A percentile compares a stretch with the other conserved stretches of the same genome.
phyloP scores from a whole-genome alignment of 2,797 vertebrate species.

The Meriones psammophilus region DNA sequence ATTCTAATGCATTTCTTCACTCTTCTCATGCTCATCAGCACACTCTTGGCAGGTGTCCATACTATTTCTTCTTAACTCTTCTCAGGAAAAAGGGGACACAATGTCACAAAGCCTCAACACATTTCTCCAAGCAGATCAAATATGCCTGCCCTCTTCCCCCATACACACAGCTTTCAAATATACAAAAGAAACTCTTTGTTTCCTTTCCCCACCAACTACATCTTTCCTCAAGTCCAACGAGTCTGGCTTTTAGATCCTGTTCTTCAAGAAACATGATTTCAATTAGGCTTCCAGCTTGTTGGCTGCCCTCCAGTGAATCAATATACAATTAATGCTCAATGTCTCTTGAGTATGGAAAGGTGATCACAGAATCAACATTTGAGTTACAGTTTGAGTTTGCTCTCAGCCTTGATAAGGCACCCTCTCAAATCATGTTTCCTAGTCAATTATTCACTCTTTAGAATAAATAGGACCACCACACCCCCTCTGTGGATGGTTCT shows the following conservation, averaged over 20 bases:
- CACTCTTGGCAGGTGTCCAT: not conserved
- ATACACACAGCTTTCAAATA: not conserved
- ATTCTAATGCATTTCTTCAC: not conserved
- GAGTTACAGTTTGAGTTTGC: not conserved
- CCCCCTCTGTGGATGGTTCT: not conserved
- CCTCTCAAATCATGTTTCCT: not conserved
- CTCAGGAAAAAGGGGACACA: not conserved
- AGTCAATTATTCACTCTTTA: not conserved
- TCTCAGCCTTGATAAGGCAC: not conserved
- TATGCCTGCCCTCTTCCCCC: not conserved
- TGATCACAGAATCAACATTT: constrained; percentile 28
- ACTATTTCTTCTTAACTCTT: not conserved
- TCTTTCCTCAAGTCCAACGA: not conserved
- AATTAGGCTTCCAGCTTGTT: constrained; percentile 32
- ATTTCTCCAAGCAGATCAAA: not conserved
- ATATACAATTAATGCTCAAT: constrained; percentile 9
- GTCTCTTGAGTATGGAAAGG: not conserved
- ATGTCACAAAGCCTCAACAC: not conserved
- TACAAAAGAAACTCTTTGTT: too few relatives aligned
- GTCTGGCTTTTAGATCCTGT: constrained; percentile 12
- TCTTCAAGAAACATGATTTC: constrained; percentile 57
- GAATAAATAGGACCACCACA: not conserved
- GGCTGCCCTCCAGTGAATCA: constrained; percentile 48
- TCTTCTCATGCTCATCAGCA: not conserved
- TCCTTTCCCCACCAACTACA: not conserved